phyloP scores from a whole-genome alignment of 1,140 invertebrate genomes.

The Drosophila auraria region DNA sequence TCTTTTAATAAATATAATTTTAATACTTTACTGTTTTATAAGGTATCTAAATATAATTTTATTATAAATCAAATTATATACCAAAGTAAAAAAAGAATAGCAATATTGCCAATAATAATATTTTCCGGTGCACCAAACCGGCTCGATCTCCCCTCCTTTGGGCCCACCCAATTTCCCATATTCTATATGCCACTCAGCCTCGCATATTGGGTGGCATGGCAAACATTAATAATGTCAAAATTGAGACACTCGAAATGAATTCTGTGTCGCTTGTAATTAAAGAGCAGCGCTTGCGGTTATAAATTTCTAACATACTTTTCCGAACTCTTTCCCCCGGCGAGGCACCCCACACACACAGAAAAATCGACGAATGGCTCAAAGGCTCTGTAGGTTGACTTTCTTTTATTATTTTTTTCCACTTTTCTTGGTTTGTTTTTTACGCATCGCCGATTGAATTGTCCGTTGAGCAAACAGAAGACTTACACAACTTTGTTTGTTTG shows the following conservation, averaged over 20 bases:
- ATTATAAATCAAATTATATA: too few species aligned
- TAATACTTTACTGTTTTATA: too few species aligned
- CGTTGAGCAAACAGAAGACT: conserved; percentile 72
- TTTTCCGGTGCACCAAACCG: conserved; percentile 48
- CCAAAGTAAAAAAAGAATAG: accelerated
- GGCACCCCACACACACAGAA: neutral
- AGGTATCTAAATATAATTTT: too few species aligned
- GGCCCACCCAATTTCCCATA: conserved; percentile 7
- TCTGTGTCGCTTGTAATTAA: conserved; percentile 81
- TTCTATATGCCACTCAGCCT: conserved; percentile 13
- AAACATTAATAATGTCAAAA: conserved; percentile 83
- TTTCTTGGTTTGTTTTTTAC: conserved; percentile 58
- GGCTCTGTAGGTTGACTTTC: conserved; percentile 55
- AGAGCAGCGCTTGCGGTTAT: conserved; percentile 76
- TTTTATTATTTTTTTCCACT: conserved; percentile 4
- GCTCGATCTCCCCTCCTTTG: conserved; percentile 22
- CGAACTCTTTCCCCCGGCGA: neutral
- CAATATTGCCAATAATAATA: neutral
- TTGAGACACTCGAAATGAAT: conserved; percentile 82
- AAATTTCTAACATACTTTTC: conserved; percentile 67
- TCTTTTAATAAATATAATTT: too few species aligned
- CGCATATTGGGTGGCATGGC: conserved; percentile 81
- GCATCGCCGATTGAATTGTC: conserved; percentile 75
- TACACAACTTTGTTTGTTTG: conserved; percentile 63
- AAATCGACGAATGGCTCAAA: conserved; percentile 28